Base-by-base conservation (phyloP, 2,888 invertebrate genomes). In the Dorcus hopei region DNA sequence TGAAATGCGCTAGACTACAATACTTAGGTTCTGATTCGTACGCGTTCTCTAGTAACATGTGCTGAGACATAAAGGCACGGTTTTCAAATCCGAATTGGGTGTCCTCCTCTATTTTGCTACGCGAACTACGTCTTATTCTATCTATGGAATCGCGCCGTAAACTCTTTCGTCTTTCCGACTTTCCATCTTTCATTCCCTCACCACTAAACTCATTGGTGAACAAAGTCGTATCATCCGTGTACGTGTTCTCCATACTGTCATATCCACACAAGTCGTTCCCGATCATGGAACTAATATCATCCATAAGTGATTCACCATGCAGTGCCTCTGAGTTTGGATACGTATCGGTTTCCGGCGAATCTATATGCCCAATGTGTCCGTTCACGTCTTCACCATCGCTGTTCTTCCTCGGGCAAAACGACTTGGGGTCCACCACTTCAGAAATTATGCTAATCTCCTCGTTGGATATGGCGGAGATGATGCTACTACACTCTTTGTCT, bases 301-400 rank as follows among this genome's bases (percentile, higher is more conserved):
- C 90, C 80, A 90, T 85, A 38, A 90, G 83, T 50, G 90, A 90
- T 74, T 91, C 91, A 5, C 90, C 90, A 59, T 88, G 89, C 65
- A 89, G 81, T 5, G 87, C 84, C 71, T 90, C 90, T n/a, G 87
- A 87, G 66, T 85, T 85, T 38, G 83, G 80, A 3, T 87, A 87
- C 8, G 87, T 85, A 62, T 93, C 91, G 5, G 90, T 91, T 79
- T 92, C 92, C 0, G 92, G 91, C 0, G 91, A 92, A 73, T 93
- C 92, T 54, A 92, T 92, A 71, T 93, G 92, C 9, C 87, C 86
- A 52, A 92, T 88, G 53, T 81, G 80, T 64, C 84, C 84, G 71
- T 79, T 79, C 45, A 76, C 58, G 64, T 80, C 79, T 64, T 80
- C 79, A 14, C 78, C 79, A 57, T 79, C 77, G 11, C 79, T 79